phyloP scores from a whole-genome alignment of 2,888 invertebrate genomes.

The Torymus aiolomorphi region DNA sequence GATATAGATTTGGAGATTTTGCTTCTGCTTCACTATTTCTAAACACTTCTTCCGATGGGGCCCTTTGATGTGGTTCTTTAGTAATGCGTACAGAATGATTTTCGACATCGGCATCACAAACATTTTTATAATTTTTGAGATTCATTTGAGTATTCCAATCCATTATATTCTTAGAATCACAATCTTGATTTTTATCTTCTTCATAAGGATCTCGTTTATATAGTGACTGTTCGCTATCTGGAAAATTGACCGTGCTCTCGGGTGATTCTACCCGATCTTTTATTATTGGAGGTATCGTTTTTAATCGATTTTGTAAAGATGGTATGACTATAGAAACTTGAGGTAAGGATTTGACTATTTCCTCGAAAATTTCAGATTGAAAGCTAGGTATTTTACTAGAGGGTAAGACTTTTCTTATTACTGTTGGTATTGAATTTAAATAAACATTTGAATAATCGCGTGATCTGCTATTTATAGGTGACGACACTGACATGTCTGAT shows the following conservation, averaged over 20 bases:
- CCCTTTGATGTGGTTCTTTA: conserved; percentile 50
- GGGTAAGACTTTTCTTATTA: conserved; percentile 61
- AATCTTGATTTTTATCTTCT: conserved; percentile 62
- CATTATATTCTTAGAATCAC: conserved; percentile 67
- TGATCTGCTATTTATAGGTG: conserved; percentile 64
- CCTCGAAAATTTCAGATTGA: conserved; percentile 65
- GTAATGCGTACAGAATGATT: conserved; percentile 34
- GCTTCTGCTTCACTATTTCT: conserved; percentile 67
- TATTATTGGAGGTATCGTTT: conserved; percentile 54
- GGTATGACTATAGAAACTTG: conserved; percentile 67
- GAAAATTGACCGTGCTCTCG: conserved; percentile 66
- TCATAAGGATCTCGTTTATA: conserved; percentile 45
- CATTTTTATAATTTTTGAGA: conserved; percentile 13
- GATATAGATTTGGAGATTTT: conserved; percentile 52
- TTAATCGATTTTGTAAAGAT: conserved; percentile 61
- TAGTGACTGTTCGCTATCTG: conserved; percentile 52
- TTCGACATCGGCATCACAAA: conserved; percentile 12
- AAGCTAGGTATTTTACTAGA: conserved; percentile 68
- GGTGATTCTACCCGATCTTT: conserved; percentile 67
- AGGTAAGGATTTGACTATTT: conserved; percentile 59
- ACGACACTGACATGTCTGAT: conserved; percentile 70
- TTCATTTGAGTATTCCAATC: conserved; percentile 34
- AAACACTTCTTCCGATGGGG: conserved; percentile 54
- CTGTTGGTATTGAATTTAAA: conserved; percentile 52
- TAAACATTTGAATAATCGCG: conserved; percentile 50